Evolutionary conservation across 2,113 vertebrate species (phyloP).

Genomic region (Ophiodon elongatus): DNA sequence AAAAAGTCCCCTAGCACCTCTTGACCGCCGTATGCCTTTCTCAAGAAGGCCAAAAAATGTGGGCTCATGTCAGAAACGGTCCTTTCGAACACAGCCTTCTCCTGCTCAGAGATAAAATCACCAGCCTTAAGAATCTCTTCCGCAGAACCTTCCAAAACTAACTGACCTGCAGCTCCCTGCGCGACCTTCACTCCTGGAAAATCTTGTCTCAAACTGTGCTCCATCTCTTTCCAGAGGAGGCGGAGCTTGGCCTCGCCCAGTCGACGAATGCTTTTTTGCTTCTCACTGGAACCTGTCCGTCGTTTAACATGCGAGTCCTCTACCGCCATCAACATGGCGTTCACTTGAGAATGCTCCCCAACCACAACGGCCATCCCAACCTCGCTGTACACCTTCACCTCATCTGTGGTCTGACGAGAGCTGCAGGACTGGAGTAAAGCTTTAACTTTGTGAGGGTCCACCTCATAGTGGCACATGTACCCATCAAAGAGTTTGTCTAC

Average conservation of each 20-base stretch:
- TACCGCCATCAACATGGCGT: not conserved
- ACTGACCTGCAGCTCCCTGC: conserved; percentile 30
- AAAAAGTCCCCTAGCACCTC: conserved; percentile 39
- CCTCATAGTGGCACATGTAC: conserved; percentile 36
- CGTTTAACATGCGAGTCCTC: not conserved
- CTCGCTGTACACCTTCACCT: conserved; percentile 41
- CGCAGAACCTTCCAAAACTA: conserved; percentile 55
- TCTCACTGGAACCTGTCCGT: not conserved
- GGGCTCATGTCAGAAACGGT: conserved; percentile 44
- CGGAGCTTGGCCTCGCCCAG: conserved; percentile 62
- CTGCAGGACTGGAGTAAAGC: conserved; percentile 40
- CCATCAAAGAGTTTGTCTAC: conserved; percentile 24
- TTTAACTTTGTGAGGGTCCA: conserved; percentile 20
- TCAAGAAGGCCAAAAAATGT: conserved; percentile 59
- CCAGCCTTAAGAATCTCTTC: conserved; percentile 56
- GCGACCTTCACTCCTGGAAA: conserved; percentile 51
- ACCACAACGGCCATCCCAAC: conserved; percentile 35
- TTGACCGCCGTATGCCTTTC: conserved; percentile 31
- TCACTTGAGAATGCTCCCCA: conserved; percentile 31
- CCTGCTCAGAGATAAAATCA: conserved; percentile 28
- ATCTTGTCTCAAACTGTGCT: conserved; percentile 18
- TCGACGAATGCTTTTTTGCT: conserved; percentile 11
- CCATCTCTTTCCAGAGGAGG: conserved; percentile 64
- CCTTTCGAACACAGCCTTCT: conserved; percentile 33
- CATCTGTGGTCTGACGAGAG: not conserved